Percentiles rank a stretch among this genome's conserved stretches.
These are phyloP conservation scores for Anguilla megastoma DNA, from an alignment of 2,797 vertebrate species.

Conservation along the genomic window DNA sequence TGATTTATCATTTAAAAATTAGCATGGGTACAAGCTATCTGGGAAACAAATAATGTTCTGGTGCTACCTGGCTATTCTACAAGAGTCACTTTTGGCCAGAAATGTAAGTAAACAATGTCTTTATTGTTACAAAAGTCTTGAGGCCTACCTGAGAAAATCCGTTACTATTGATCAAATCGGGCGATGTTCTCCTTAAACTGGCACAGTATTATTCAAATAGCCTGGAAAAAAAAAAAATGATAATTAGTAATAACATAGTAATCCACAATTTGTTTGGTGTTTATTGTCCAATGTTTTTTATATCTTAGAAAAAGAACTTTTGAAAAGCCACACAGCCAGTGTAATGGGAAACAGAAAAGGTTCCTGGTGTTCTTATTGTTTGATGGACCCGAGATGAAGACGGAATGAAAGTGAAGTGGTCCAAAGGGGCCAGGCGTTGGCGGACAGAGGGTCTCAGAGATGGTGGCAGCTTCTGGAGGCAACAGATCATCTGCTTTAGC, in stretches of 20 bases:
- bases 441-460: background rate
- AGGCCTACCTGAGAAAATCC: background rate
- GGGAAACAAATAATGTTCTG: background rate
- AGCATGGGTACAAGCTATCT: background rate
- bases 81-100: background rate
- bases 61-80: background rate
- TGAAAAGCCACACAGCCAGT: background rate
- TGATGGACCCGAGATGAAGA: background rate
- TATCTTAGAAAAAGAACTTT: background rate
- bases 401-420: background rate
- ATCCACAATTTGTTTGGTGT: background rate
- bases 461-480: background rate
- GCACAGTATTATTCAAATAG: background rate
- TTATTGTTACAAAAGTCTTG: background rate
- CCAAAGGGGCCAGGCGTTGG: background rate
- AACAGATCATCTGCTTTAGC: background rate
- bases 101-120: background rate
- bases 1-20: background rate
- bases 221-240: background rate
- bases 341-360: background rate
- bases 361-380: background rate
- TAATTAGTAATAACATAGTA: background rate
- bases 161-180: background rate
- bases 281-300: background rate
- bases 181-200: background rate